These are phyloP conservation scores for Rostratula benghalensis DNA, from an alignment of 2,113 vertebrate species.

Conservation along the genomic window DNA sequence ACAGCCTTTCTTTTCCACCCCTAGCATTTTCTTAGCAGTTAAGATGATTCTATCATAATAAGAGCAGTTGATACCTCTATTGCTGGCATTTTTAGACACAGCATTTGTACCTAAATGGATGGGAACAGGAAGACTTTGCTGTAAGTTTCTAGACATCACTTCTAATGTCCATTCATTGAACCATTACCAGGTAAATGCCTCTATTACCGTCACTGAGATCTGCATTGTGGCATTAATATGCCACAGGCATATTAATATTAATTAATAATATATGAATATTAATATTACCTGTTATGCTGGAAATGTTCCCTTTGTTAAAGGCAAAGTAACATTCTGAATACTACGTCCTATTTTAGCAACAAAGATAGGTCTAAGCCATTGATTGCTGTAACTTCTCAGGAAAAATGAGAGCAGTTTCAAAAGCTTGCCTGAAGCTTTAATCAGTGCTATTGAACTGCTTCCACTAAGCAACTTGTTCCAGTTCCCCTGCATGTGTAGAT, in stretches of 20 bases:
- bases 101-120: not conserved
- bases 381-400: not conserved
- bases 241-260: too few species aligned
- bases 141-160: not conserved
- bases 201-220: not conserved
- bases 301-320: not conserved
- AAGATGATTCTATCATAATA: not conserved
- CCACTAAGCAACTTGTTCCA: not conserved
- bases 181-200: not conserved
- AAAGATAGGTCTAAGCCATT: not conserved
- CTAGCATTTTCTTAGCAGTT: not conserved
- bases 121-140: not conserved
- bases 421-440: not conserved
- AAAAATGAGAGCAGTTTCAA: not conserved
- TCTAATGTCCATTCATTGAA: not conserved
- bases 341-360: not conserved
- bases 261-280: too few species aligned
- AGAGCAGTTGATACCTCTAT: not conserved
- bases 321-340: not conserved
- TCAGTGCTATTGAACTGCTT: not conserved
- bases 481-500: not conserved
- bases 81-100: not conserved
- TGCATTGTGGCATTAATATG: not conserved
- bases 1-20: not conserved
- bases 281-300: not conserved